These are phyloP conservation scores for Rhinopomastus cyanomelas DNA, from an alignment of 2,113 vertebrate species.

Conservation along the genomic window DNA sequence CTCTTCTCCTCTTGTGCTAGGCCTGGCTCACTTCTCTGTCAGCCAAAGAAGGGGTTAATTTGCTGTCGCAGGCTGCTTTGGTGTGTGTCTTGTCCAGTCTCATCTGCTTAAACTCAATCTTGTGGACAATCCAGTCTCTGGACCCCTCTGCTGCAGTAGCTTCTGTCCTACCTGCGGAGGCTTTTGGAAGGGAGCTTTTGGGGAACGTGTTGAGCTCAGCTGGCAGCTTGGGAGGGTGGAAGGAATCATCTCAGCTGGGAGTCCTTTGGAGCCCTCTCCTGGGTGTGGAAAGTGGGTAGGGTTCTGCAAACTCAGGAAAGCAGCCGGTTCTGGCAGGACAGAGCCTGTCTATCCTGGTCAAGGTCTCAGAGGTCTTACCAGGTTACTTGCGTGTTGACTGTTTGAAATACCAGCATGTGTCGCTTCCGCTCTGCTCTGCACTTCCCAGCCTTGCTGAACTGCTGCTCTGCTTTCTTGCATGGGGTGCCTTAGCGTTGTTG, in stretches of 20 bases:
- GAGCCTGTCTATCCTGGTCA: conserved; percentile 44
- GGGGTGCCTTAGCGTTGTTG: neutral
- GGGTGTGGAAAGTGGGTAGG: neutral
- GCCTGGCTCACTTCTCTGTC: neutral
- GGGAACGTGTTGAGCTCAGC: rapidly evolving
- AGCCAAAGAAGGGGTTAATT: neutral
- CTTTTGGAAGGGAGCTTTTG: neutral
- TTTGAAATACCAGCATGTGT: conserved; percentile 44
- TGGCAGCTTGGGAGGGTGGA: neutral
- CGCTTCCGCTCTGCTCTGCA: neutral
- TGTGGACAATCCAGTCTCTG: neutral
- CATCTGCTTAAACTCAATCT: neutral
- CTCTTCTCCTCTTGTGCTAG: neutral
- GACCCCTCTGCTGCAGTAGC: neutral
- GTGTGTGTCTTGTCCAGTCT: neutral
- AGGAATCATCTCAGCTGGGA: neutral
- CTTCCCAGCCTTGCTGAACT: neutral
- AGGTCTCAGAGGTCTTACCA: conserved; percentile 55
- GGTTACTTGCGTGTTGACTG: conserved; percentile 45
- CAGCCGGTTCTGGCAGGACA: conserved; percentile 46
- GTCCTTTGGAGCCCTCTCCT: neutral
- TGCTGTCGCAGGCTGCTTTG: neutral
- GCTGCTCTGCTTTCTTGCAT: neutral
- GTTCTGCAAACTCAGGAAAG: neutral
- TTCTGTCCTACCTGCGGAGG: rapidly evolving